A percentile compares a stretch with the other conserved stretches of the same genome.
phyloP scores from a whole-genome alignment of 2,797 vertebrate species.

The Sarcoramphus papa region DNA sequence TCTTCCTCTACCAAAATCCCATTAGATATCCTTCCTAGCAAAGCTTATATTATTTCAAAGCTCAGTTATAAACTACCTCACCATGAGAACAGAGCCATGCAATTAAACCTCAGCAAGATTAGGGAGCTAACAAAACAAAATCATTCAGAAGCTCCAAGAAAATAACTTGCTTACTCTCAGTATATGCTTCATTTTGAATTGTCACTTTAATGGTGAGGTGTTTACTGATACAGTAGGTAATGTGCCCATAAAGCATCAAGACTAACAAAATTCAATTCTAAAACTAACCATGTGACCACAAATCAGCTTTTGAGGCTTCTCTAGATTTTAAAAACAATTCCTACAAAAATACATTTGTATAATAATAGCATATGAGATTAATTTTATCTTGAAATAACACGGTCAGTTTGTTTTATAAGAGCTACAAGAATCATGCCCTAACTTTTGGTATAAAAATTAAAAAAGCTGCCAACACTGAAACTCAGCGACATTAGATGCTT shows the following conservation, averaged over 20 bases:
- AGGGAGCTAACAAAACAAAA: constrained; percentile 22
- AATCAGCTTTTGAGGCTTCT: constrained; percentile 52
- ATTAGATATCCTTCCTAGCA: constrained; percentile 13
- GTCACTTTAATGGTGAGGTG: constrained; percentile 61
- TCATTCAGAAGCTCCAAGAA: constrained; percentile 52
- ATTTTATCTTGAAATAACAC: constrained; percentile 33
- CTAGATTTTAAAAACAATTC: constrained; percentile 23
- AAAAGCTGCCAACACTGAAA: constrained; percentile 43
- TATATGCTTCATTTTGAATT: constrained; percentile 60
- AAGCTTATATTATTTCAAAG: constrained; percentile 16
- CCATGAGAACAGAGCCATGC: constrained; percentile 2
- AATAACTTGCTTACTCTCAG: constrained; percentile 53
- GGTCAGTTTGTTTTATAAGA: constrained; percentile 33
- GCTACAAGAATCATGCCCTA: constrained; percentile 26
- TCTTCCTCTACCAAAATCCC: constrained; percentile 14
- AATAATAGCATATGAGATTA: background rate
- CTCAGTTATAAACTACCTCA: constrained; percentile 6
- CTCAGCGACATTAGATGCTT: constrained; percentile 15
- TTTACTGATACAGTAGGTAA: background rate
- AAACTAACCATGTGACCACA: background rate
- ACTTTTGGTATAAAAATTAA: constrained; percentile 40
- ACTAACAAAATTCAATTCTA: constrained; percentile 17
- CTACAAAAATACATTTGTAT: constrained; percentile 31
- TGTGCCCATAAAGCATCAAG: background rate
- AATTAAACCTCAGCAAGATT: constrained; percentile 45